Percentiles rank a stretch among this genome's conserved stretches.
Evolutionary conservation across 2,113 vertebrate genomes (phyloP).

Genomic region (Sander vitreus): DNA sequence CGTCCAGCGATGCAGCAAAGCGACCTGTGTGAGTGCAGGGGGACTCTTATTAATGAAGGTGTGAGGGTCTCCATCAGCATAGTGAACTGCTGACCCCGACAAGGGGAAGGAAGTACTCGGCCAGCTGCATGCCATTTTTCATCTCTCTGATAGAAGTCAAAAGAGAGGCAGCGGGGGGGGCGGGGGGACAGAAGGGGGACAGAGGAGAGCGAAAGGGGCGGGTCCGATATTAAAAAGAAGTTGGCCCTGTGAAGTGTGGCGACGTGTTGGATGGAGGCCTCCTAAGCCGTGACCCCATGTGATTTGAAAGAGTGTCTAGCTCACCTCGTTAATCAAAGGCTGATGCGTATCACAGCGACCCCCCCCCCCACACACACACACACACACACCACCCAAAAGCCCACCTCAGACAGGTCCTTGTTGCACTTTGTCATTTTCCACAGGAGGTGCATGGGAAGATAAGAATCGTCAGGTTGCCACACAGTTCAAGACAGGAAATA

Average conservation of each 20-base stretch:
- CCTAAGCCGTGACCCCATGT: slow-evolving; percentile 69
- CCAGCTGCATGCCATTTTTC: slow-evolving; percentile 81
- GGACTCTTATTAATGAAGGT: slow-evolving; percentile 68
- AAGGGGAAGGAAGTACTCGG: slow-evolving; percentile 74
- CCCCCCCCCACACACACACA: not conserved
- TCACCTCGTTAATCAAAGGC: slow-evolving; percentile 79
- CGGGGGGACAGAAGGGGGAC: slow-evolving; percentile 9
- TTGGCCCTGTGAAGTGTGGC: slow-evolving; percentile 72
- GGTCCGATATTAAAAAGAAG: slow-evolving; percentile 60
- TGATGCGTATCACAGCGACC: slow-evolving; percentile 69
- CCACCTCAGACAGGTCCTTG: slow-evolving; percentile 34
- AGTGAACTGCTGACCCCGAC: slow-evolving; percentile 80
- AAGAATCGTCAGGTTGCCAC: slow-evolving; percentile 55
- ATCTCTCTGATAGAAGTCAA: slow-evolving; percentile 74
- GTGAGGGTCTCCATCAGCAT: slow-evolving; percentile 79
- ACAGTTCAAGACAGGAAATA: slow-evolving; percentile 25
- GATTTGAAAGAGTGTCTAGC: slow-evolving; percentile 76
- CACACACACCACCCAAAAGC: slow-evolving; percentile 11
- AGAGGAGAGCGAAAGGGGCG: slow-evolving; percentile 27
- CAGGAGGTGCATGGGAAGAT: slow-evolving; percentile 62
- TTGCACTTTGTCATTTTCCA: slow-evolving; percentile 75
- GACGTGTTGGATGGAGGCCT: slow-evolving; percentile 73
- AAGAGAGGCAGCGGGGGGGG: slow-evolving; percentile 40
- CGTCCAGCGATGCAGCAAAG: slow-evolving; percentile 56
- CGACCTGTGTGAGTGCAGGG: slow-evolving; percentile 63